Evolutionary conservation across 2,888 invertebrate genomes (phyloP).

Genomic region (Priocnemis perturbator): DNA sequence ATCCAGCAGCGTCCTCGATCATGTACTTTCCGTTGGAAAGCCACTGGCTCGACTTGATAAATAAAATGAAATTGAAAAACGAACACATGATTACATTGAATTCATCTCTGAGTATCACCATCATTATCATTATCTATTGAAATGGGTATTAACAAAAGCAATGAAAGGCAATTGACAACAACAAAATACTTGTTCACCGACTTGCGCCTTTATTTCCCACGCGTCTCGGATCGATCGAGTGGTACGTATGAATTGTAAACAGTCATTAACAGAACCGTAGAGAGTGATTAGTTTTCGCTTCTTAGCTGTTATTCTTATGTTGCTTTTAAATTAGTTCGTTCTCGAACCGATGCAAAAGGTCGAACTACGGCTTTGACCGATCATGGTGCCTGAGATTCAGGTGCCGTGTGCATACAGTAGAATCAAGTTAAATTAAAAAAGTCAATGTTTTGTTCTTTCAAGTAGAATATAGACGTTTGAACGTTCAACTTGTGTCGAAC

Average conservation of each 20-base stretch:
- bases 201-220: constrained; percentile 75
- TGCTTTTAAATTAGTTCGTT: constrained; percentile 37
- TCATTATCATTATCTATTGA: constrained; percentile 40
- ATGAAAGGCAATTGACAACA: constrained; percentile 58
- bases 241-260: constrained; percentile 69
- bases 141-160: neutral
- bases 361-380: constrained; percentile 27
- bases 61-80: constrained; percentile 60
- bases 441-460: neutral
- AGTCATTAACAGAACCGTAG: constrained; percentile 52
- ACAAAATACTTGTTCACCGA: constrained; percentile 72
- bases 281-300: constrained; percentile 61
- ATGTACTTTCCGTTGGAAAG: constrained; percentile 65
- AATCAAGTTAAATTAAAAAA: neutral
- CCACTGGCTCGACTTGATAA: constrained; percentile 63
- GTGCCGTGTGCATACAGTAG: too few species aligned
- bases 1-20: constrained; percentile 65
- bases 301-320: constrained; percentile 60
- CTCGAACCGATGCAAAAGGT: constrained; percentile 21
- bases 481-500: too few species aligned
- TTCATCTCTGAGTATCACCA: constrained; percentile 57
- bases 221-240: constrained; percentile 75
- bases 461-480: too few species aligned
- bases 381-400: too few species aligned
- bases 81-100: constrained; percentile 40